phyloP scores from a whole-genome alignment of 2,888 invertebrate species.

The Azorinus chamasolen region DNA sequence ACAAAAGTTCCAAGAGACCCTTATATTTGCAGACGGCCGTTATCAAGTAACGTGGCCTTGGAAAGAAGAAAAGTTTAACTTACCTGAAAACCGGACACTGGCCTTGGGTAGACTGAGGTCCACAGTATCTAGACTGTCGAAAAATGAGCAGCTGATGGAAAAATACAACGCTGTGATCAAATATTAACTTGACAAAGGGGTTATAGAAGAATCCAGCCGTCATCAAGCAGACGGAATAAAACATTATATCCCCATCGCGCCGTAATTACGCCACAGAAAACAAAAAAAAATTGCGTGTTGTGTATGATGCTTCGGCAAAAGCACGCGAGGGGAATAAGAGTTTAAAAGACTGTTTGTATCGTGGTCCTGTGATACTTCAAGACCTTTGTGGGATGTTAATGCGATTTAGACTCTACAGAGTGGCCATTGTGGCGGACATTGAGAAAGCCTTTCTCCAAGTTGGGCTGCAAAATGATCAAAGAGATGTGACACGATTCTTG shows the following conservation, averaged over 20 bases:
- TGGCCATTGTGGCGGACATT: slow-evolving; percentile 35
- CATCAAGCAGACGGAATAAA: neutral
- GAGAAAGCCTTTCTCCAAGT: slow-evolving; percentile 43
- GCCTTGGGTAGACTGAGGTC: slow-evolving; percentile 28
- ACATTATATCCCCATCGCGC: slow-evolving; percentile 29
- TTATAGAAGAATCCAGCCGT: slow-evolving; percentile 22
- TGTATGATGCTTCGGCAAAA: slow-evolving; percentile 23
- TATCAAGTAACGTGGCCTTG: slow-evolving; percentile 37
- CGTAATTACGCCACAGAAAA: slow-evolving; percentile 26
- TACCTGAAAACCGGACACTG: slow-evolving; percentile 26
- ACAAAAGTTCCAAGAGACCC: slow-evolving; percentile 2
- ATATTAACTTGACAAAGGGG: slow-evolving; percentile 14
- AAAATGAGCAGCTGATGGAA: slow-evolving; percentile 20
- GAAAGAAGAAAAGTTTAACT: slow-evolving; percentile 13
- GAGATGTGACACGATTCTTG: slow-evolving; percentile 41
- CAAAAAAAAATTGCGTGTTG: slow-evolving; percentile 17
- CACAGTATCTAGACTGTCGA: neutral
- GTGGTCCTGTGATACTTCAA: slow-evolving; percentile 27
- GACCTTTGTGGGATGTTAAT: slow-evolving; percentile 29
- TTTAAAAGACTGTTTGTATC: slow-evolving; percentile 27
- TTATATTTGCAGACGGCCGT: slow-evolving; percentile 13
- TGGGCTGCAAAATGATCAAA: slow-evolving; percentile 16
- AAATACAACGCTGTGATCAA: slow-evolving; percentile 15
- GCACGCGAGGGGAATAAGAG: slow-evolving; percentile 12
- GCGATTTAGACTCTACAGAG: slow-evolving; percentile 18